These are phyloP conservation scores for Crematogaster levior DNA, from an alignment of 2,888 invertebrate genomes.

Conservation along the genomic window DNA sequence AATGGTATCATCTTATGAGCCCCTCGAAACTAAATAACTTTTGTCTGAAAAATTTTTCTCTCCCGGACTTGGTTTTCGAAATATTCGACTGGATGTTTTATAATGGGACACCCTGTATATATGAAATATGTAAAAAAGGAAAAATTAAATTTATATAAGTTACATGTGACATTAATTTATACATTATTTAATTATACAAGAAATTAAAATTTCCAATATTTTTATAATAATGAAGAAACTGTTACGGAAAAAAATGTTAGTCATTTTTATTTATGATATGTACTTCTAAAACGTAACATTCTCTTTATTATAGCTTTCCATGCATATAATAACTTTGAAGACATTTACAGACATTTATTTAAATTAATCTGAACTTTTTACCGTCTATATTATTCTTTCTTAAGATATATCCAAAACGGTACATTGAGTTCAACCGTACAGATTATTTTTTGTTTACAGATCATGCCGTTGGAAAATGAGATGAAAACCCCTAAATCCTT, in stretches of 20 bases:
- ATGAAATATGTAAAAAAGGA: background rate
- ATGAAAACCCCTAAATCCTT: constrained; percentile 96
- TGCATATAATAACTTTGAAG: background rate
- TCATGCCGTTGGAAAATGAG: constrained; percentile 96
- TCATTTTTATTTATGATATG: background rate
- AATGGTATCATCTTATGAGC: no score
- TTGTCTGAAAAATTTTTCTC: no score
- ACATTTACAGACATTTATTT: background rate
- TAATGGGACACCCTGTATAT: no score
- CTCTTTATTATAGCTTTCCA: background rate
- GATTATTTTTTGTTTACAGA: constrained; percentile 87
- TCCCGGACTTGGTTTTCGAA: no score
- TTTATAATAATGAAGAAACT: background rate
- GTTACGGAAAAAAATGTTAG: background rate
- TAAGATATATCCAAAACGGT: background rate
- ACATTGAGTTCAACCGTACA: background rate
- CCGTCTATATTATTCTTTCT: background rate
- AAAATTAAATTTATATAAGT: background rate
- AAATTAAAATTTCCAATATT: background rate
- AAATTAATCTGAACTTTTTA: background rate
- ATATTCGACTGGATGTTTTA: no score
- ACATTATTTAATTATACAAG: background rate
- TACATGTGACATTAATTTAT: background rate
- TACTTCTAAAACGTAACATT: background rate
- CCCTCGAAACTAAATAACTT: no score